These are phyloP conservation scores for Candidula unifasciata DNA, from an alignment of 2,888 invertebrate species.

Conservation along the genomic window DNA sequence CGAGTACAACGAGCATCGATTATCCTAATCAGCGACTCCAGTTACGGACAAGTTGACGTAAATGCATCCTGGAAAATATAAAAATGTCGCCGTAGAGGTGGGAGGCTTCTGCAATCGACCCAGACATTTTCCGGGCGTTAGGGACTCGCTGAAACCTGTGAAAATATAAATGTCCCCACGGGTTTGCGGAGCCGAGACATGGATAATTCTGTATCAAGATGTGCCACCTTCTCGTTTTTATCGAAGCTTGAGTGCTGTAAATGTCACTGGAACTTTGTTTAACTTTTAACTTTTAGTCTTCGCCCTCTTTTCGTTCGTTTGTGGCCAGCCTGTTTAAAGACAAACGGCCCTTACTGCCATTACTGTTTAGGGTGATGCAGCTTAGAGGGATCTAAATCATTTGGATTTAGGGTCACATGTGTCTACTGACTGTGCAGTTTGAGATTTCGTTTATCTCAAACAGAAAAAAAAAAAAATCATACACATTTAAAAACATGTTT, in stretches of 20 bases:
- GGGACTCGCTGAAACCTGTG: not conserved
- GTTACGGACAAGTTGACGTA: not conserved
- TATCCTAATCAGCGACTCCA: constrained; percentile 1
- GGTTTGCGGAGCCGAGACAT: not conserved
- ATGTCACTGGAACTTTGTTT: too few relatives aligned
- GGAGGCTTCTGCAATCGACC: not conserved
- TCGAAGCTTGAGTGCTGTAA: not conserved
- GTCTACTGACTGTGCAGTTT: too few relatives aligned
- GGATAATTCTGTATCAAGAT: not conserved
- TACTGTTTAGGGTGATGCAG: too few relatives aligned
- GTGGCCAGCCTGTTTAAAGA: too few relatives aligned
- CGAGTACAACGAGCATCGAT: not conserved
- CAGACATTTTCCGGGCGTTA: not conserved
- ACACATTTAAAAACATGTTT: too few relatives aligned
- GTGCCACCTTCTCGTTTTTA: not conserved
- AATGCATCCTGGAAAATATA: constrained; percentile 1
- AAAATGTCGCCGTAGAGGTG: constrained; percentile 14
- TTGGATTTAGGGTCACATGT: too few relatives aligned
- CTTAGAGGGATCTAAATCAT: too few relatives aligned
- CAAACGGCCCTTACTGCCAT: too few relatives aligned
- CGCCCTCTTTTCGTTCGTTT: too few relatives aligned
- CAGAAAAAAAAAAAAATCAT: too few relatives aligned
- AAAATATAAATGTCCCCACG: constrained; percentile 14
- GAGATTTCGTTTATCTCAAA: too few relatives aligned
- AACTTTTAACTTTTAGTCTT: too few relatives aligned